Base-by-base conservation (phyloP, 1,140 invertebrate genomes). In the Plutomurus gul region DNA sequence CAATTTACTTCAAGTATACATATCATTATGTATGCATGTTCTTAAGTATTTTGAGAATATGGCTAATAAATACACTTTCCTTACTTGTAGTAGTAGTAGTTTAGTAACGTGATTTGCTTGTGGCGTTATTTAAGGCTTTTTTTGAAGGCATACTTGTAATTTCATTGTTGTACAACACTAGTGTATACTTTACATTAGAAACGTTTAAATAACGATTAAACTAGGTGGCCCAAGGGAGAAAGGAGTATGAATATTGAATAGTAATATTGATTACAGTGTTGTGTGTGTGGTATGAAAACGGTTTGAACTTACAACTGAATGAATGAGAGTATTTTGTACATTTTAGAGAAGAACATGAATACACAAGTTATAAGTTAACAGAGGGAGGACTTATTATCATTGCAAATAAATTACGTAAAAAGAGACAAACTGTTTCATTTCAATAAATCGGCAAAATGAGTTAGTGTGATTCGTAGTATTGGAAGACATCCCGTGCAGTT, bases 91-190 rank as follows among this genome's bases (percentile, higher is more conserved):
- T n/a, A n/a, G n/a, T n/a, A 22, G 10, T 22, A 22, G 20, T 51
- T 47, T 47, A 51, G 11, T 36, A 65, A 65, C 27, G 18, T 30
- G 56, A 30, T 27, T 65, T 25, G 25, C 27, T 30, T 60, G 13
- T 49, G 27, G 56, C 25, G 56, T 65, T 65, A 65, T 65, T 65
- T 65, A 65, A 65, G 56, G 56, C 56, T 13, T 65, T 65, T n/a
- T 65, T 30, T 30, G 56, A 65, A 65, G 56, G 56, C 56, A 65
- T 65, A 33, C 56, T 27, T 65, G 56, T 65, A 65, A 65, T n/a
- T n/a, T n/a, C 20, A n/a, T 65, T 33, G 18, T 65, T 65, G 56
- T 65, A 30, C 25, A n/a, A 22, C 27, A 5, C n/a, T 27, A 65
- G 56, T 65, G 36, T 33, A 33, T 30, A 65, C 56, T 33, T n/a